A percentile compares a stretch with the other conserved stretches of the same genome.
These are phyloP conservation scores for Potamarius usumacintae DNA, from an alignment of 2,113 vertebrate species.

Conservation along the genomic window DNA sequence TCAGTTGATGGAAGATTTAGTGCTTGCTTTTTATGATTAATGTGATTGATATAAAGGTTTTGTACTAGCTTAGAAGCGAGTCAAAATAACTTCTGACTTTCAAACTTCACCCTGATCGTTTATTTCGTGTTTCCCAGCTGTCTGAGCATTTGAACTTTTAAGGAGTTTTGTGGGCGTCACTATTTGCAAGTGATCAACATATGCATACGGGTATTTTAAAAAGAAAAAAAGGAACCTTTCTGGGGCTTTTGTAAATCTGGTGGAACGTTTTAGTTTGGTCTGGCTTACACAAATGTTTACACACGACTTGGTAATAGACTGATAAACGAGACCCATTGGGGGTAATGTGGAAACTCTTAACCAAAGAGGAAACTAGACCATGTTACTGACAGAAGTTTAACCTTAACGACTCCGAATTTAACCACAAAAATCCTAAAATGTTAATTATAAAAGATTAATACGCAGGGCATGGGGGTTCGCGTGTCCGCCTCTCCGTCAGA, in stretches of 20 bases:
- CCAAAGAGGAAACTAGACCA: background rate
- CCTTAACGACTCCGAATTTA: background rate
- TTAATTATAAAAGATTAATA: background rate
- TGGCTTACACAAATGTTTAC: background rate
- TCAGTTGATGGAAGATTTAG: background rate
- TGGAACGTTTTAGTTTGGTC: background rate
- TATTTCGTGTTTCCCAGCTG: background rate
- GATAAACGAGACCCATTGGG: background rate
- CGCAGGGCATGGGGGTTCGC: too few relatives aligned
- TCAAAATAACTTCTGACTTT: background rate
- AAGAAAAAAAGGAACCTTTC: background rate
- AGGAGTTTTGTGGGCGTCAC: background rate
- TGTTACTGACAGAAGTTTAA: background rate
- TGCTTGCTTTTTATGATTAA: background rate
- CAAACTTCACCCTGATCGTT: background rate
- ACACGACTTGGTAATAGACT: background rate
- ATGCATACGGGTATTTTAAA: too few relatives aligned
- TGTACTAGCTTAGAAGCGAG: background rate
- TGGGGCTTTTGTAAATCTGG: background rate
- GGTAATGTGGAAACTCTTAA: background rate
- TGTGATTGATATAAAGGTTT: background rate
- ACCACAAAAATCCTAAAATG: background rate
- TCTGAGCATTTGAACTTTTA: too few relatives aligned
- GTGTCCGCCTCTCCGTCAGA: too few relatives aligned
- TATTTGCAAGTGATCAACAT: background rate